A percentile compares a stretch with the other conserved stretches of the same genome.
Evolutionary conservation across 2,888 invertebrate species (phyloP).

Genomic region (Crossocerus cetratus): DNA sequence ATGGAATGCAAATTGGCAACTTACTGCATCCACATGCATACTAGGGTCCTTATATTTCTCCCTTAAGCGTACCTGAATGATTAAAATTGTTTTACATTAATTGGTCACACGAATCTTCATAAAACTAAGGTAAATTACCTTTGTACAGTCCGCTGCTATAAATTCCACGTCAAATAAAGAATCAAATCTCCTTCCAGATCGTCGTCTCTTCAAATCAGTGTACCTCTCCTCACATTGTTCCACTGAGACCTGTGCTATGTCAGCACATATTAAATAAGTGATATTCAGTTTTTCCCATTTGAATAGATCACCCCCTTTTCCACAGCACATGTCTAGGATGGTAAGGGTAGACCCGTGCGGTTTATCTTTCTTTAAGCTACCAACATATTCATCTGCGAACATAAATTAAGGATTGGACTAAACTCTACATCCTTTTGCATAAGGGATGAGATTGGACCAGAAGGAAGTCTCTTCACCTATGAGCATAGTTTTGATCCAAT

Average conservation of each 20-base stretch:
- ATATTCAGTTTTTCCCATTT: conserved; percentile 95
- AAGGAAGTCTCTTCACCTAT: conserved; percentile 83
- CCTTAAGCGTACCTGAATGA: conserved; percentile 80
- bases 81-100: conserved; percentile 14
- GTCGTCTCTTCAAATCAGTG: conserved; percentile 81
- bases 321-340: conserved; percentile 96
- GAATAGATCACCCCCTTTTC: conserved; percentile 98
- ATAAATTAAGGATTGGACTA: neutral
- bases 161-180: conserved; percentile 91
- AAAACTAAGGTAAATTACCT: conserved; percentile 76
- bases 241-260: conserved; percentile 95
- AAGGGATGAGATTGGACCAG: neutral
- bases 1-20: conserved; percentile 99
- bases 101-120: neutral
- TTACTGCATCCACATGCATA: conserved; percentile 91
- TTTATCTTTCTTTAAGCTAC: conserved; percentile 82
- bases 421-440: neutral
- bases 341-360: conserved; percentile 83
- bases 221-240: conserved; percentile 93
- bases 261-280: conserved; percentile 90
- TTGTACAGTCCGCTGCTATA: conserved; percentile 94
- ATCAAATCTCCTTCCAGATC: conserved; percentile 64
- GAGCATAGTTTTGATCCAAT: conserved; percentile 98
- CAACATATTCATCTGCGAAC: conserved; percentile 79
- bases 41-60: conserved; percentile 88